Percentiles rank a stretch among this genome's conserved stretches.
Evolutionary conservation across 2,797 vertebrate species (phyloP).

Genomic region (Fringilla coelebs): DNA sequence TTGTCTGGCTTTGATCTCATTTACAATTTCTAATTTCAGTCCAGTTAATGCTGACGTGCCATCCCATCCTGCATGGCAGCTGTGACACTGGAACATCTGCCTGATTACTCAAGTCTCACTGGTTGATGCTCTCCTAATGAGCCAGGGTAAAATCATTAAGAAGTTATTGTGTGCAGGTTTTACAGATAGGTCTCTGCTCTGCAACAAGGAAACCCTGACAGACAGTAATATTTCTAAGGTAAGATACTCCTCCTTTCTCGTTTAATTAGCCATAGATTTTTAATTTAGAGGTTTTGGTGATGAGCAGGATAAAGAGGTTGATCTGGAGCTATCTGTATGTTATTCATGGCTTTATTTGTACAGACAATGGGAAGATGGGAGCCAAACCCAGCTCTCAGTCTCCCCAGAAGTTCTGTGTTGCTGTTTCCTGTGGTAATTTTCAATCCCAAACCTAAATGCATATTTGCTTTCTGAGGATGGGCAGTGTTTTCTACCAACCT

Average conservation of each 20-base stretch:
- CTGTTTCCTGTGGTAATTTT: background rate
- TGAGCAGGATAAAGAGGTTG: slow-evolving; percentile 63
- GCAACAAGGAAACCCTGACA: slow-evolving; percentile 74
- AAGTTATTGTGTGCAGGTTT: slow-evolving; percentile 75
- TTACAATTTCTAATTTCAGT: background rate
- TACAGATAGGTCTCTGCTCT: slow-evolving; percentile 63
- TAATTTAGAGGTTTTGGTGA: slow-evolving; percentile 75
- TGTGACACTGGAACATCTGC: slow-evolving; percentile 51
- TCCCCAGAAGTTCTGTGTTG: background rate
- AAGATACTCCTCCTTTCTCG: slow-evolving; percentile 71
- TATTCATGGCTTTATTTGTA: background rate
- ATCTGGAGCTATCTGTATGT: background rate
- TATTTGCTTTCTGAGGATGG: background rate
- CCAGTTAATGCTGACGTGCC: background rate
- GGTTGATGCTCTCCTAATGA: slow-evolving; percentile 75
- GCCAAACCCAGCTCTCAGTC: background rate
- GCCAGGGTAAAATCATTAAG: slow-evolving; percentile 77
- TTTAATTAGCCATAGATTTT: slow-evolving; percentile 80
- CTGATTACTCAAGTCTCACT: slow-evolving; percentile 73
- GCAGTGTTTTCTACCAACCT: background rate
- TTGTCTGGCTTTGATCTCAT: background rate
- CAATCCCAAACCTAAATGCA: background rate
- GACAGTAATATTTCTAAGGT: slow-evolving; percentile 67
- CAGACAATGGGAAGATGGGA: background rate
- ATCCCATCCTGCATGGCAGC: slow-evolving; percentile 3